Conservation (phyloP, 2,113 vertebrate genomes). For the Orcinus orca region DNA sequence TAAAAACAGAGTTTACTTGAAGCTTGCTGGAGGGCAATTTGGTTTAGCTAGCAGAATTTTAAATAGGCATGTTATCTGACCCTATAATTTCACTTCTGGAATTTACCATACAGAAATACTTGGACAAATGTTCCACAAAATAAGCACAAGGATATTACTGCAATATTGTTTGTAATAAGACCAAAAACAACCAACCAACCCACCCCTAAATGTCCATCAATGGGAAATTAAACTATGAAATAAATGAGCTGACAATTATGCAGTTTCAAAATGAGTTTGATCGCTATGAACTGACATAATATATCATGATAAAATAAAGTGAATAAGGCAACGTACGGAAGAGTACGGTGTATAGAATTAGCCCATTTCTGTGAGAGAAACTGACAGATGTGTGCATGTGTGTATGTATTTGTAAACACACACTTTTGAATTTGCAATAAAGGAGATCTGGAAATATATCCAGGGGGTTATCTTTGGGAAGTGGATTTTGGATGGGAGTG, state of each 20-base stretch:
- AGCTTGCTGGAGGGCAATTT: constrained; percentile 1
- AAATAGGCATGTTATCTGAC: constrained; percentile 54
- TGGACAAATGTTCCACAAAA: constrained; percentile 40
- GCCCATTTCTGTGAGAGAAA: neutral
- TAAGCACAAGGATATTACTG: constrained; percentile 29
- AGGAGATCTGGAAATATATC: neutral
- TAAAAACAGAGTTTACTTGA: constrained; percentile 38
- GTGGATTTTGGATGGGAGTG: neutral
- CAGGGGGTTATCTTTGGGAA: neutral
- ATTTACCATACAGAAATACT: constrained; percentile 61
- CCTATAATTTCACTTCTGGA: constrained; percentile 58
- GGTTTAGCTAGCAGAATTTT: constrained; percentile 47
- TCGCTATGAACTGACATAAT: neutral
- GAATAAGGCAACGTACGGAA: neutral
- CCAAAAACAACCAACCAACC: neutral
- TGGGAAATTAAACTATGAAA: constrained; percentile 20
- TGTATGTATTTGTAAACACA: neutral
- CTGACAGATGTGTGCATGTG: neutral
- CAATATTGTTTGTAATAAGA: neutral
- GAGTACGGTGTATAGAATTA: neutral
- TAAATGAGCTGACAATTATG: neutral
- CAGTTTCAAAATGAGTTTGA: constrained; percentile 5
- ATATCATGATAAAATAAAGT: neutral
- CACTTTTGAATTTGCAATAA: neutral
- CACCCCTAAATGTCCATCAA: neutral